Evolutionary conservation across 2,113 vertebrate genomes (phyloP).

Genomic region (Ochotona curzoniae): DNA sequence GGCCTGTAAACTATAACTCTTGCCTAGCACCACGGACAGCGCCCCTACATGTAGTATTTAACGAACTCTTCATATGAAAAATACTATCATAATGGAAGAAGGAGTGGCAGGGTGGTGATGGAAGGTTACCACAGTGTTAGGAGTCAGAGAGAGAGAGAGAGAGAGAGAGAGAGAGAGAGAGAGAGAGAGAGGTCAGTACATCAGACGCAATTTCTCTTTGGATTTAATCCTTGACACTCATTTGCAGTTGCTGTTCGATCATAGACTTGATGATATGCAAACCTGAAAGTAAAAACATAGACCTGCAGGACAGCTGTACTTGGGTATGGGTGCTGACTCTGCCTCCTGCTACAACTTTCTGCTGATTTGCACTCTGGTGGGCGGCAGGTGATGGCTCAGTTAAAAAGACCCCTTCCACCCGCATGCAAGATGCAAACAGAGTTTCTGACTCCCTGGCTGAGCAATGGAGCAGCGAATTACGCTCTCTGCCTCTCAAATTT

Average conservation of each 20-base stretch:
- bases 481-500: not conserved
- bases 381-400: too few relatives aligned
- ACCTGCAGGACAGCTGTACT: not conserved
- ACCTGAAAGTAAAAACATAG: conserved; percentile 34
- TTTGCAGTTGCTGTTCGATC: not conserved
- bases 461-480: too few relatives aligned
- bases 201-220: not conserved
- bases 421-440: too few relatives aligned
- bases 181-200: not conserved
- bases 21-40: not conserved
- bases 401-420: too few relatives aligned
- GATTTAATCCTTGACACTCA: not conserved
- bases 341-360: too few relatives aligned
- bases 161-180: not conserved
- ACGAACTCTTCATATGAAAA: not conserved
- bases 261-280: not conserved
- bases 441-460: too few relatives aligned
- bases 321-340: too few relatives aligned
- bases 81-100: not conserved
- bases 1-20: not conserved
- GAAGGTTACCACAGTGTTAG: too few relatives aligned
- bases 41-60: not conserved
- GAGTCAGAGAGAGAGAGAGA: not conserved
- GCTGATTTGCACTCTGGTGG: too few relatives aligned
- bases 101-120: not conserved